Evolutionary conservation across 2,888 invertebrate genomes (phyloP).

Genomic region (Eutolmus rufibarbis): DNA sequence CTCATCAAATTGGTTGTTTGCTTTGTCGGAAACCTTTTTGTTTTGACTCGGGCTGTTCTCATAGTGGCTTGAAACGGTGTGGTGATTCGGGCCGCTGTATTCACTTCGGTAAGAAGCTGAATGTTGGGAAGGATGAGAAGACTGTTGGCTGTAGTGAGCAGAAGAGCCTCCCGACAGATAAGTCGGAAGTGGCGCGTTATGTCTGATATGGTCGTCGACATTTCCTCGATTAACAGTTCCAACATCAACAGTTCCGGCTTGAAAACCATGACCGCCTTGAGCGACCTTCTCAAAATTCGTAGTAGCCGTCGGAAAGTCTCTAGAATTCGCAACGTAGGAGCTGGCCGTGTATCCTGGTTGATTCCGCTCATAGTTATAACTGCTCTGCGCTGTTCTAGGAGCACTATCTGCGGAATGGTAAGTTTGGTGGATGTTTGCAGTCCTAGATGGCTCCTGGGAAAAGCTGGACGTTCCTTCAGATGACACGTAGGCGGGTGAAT

Average conservation of each 20-base stretch:
- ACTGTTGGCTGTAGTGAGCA: conserved; percentile 12
- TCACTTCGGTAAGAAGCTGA: conserved; percentile 50
- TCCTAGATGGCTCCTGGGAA: background rate
- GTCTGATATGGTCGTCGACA: conserved; percentile 60
- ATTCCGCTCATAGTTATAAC: background rate
- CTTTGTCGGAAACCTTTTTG: background rate
- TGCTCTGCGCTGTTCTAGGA: background rate
- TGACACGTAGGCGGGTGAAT: background rate
- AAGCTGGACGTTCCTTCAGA: background rate
- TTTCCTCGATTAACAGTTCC: conserved; percentile 55
- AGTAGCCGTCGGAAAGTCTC: conserved; percentile 48
- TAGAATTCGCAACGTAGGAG: conserved; percentile 22
- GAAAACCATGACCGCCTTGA: conserved; percentile 56
- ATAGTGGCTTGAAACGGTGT: background rate
- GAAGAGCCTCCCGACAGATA: conserved; percentile 13
- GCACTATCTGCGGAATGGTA: background rate
- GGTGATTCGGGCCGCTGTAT: background rate
- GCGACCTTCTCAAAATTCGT: conserved; percentile 51
- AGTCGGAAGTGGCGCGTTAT: conserved; percentile 24
- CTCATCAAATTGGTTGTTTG: background rate
- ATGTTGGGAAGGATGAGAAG: conserved; percentile 48
- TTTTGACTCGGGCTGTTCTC: background rate
- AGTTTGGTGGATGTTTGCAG: background rate
- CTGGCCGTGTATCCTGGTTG: background rate
- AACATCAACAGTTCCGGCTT: conserved; percentile 56